Percentiles rank a stretch among this genome's conserved stretches.
Evolutionary conservation across 2,797 vertebrate genomes (phyloP).

Genomic region (Phyllotis vaccarum): DNA sequence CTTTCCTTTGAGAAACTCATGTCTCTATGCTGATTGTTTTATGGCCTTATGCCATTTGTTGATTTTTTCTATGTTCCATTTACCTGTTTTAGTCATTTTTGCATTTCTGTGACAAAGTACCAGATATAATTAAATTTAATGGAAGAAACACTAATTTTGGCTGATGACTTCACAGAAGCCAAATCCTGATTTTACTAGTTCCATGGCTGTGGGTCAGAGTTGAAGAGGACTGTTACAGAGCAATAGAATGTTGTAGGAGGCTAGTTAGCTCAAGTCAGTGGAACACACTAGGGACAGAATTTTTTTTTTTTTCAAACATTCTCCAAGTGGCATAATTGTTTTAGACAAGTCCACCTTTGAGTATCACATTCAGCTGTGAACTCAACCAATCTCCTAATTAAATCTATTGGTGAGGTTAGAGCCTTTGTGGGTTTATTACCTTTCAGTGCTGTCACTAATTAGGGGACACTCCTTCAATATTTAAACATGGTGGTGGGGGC

Average conservation of each 20-base stretch:
- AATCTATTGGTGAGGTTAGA: neutral
- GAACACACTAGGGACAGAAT: neutral
- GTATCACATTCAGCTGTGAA: neutral
- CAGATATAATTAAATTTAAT: neutral
- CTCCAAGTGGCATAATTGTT: neutral
- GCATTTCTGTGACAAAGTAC: neutral
- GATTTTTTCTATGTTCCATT: neutral
- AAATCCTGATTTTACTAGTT: neutral
- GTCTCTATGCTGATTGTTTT: neutral
- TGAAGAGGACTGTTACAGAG: neutral
- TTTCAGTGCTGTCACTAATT: neutral
- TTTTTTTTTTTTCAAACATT: neutral
- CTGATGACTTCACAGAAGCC: neutral
- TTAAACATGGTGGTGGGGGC: neutral
- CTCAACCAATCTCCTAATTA: no score
- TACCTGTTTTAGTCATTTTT: neutral
- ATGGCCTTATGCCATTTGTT: neutral
- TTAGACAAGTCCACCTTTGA: neutral
- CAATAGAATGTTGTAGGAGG: neutral
- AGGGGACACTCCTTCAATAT: neutral
- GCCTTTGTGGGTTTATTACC: no score
- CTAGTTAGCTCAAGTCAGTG: neutral
- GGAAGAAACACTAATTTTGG: neutral
- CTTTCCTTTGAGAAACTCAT: neutral
- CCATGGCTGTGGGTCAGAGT: neutral